phyloP scores from a whole-genome alignment of 35 echinoderm and acorn worm species.

The Heliocidaris erythrogramma region DNA sequence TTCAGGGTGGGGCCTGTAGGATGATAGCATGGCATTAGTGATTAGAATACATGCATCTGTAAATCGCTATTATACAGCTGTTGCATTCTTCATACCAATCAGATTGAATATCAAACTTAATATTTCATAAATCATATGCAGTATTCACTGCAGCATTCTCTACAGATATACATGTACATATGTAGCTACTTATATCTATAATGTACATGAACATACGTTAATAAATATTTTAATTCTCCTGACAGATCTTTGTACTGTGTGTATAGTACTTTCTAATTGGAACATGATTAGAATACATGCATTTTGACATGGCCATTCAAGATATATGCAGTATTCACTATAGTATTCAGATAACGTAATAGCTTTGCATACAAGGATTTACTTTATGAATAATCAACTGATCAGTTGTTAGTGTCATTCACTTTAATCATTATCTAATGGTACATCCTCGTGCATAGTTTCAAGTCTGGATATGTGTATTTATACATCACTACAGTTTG shows the following conservation, averaged over 20 bases:
- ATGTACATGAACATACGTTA: too few species aligned
- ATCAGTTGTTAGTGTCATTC: background rate
- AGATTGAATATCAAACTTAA: too few species aligned
- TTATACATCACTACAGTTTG: too few species aligned
- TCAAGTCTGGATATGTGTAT: background rate
- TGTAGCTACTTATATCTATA: too few species aligned
- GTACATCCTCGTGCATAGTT: background rate
- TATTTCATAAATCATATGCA: too few species aligned
- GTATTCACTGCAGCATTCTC: too few species aligned
- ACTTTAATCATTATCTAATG: background rate
- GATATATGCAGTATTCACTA: background rate
- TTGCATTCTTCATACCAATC: too few species aligned
- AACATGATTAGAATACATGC: background rate
- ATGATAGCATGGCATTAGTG: background rate
- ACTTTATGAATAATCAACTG: background rate
- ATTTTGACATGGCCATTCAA: background rate
- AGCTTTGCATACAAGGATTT: background rate
- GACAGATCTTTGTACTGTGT: too few species aligned
- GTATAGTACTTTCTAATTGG: too few species aligned
- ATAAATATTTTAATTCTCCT: too few species aligned
- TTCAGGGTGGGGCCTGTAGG: conserved; percentile 32
- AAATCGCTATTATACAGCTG: background rate
- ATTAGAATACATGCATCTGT: background rate
- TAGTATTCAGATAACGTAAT: background rate
- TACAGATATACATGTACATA: too few species aligned